Base-by-base conservation (phyloP, 2,888 invertebrate genomes). In the Neoitamus cyanurus region DNA sequence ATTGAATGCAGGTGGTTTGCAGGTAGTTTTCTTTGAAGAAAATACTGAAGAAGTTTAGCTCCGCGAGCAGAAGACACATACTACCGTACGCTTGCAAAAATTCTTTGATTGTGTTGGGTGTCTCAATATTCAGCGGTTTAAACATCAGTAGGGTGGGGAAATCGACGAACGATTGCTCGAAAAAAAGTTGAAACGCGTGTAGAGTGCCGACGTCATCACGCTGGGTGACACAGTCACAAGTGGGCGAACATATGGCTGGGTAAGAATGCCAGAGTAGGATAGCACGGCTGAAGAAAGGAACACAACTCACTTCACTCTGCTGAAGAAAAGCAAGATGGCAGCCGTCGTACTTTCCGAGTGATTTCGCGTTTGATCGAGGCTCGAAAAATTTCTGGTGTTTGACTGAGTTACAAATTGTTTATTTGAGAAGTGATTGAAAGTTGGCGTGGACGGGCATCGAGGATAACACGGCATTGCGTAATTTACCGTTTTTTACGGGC, bases 181-280 rank as follows among this genome's bases (percentile, higher is more conserved):
- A 72, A 72, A 42, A 42, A 15, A 72, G 34, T 7, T 73, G 34
- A 73, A 73, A 73, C 73, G 73, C 36, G 73, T 37, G 36, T n/a
- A 73, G 15, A 73, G 36, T 77, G 77, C 46, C 37, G 77, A 77
- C 77, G 77, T 77, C 77, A 77, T 77, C 77, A 77, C 11, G 69
- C 13, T 42, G 58, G 28, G 37, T 15, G 25, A 77, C 11, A 77
- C 46, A 77, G n/a, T 7, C 31, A 13, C 70, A 70, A 31, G n/a
- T 31, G 31, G 9, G 28, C 0, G 15, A 70, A 11, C 30, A 1
- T 28, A 31, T 70, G n/a, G 70, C 70, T 77, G 77, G 30, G 25
- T 15, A 77, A 1, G 46, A 11, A 4, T n/a, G 77, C n/a, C 9
- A 77, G 30, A 77, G 5, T 2, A 11, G 28, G 28, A 42, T 46